Evolutionary conservation across 2,113 vertebrate species (phyloP).

Genomic region (Chloropsis hardwickii): DNA sequence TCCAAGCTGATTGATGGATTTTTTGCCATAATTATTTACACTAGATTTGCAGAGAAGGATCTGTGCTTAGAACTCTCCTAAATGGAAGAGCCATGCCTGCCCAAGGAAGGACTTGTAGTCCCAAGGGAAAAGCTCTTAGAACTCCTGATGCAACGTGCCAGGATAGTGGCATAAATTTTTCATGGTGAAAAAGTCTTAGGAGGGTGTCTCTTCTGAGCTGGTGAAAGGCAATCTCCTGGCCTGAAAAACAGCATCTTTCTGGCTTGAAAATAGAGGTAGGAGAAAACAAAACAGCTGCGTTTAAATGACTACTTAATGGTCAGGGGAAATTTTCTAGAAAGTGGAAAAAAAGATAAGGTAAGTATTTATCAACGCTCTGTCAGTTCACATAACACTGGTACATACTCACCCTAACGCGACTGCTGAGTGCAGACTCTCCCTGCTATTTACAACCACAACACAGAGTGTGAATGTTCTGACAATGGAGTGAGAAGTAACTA

Average conservation of each 20-base stretch:
- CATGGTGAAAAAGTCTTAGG: not conserved
- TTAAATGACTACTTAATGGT: not conserved
- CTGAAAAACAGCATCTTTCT: not conserved
- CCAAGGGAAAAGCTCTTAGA: not conserved
- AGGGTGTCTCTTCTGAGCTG: not conserved
- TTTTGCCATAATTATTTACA: not conserved
- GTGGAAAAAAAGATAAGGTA: not conserved
- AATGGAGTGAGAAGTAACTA: not conserved
- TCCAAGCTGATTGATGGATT: not conserved
- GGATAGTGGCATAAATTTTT: not conserved
- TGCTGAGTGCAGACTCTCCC: not conserved
- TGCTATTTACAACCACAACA: not conserved
- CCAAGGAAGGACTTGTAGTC: not conserved
- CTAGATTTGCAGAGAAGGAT: not conserved
- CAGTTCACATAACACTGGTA: not conserved
- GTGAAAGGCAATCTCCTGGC: not conserved
- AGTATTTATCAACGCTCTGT: not conserved
- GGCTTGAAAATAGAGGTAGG: not conserved
- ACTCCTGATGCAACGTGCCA: not conserved
- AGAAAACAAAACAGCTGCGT: not conserved
- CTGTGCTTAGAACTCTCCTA: not conserved
- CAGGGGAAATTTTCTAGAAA: not conserved
- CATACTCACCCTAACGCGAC: rapidly evolving
- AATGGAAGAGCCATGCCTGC: not conserved
- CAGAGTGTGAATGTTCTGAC: not conserved